phyloP scores from a whole-genome alignment of 53 echinoderm and acorn worm genomes.

The Astropecten irregularis region DNA sequence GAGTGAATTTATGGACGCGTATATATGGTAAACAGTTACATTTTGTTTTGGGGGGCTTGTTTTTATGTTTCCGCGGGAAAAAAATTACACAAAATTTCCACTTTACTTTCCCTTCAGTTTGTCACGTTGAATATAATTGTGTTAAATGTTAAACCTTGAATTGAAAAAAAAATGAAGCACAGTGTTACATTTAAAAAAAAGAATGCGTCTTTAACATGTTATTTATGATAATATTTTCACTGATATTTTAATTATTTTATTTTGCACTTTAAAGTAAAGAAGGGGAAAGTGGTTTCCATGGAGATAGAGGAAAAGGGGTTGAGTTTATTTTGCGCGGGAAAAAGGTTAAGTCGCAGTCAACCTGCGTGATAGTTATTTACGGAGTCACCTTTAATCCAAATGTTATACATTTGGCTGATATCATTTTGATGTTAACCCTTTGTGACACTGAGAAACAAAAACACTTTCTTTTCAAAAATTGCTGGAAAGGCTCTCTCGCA shows the following conservation, averaged over 20 bases:
- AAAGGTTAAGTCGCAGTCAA: too few species aligned
- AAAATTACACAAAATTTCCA: not conserved
- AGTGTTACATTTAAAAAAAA: not conserved
- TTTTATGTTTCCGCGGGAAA: not conserved
- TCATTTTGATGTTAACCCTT: too few species aligned
- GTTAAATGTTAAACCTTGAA: slow-evolving; percentile 21
- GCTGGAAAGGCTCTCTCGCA: too few species aligned
- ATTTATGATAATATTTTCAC: slow-evolving; percentile 32
- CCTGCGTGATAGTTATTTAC: too few species aligned
- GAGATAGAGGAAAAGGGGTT: too few species aligned
- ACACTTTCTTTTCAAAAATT: too few species aligned
- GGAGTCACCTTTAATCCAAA: too few species aligned
- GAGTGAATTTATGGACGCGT: not conserved
- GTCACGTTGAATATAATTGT: slow-evolving; percentile 5
- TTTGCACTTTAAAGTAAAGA: not conserved
- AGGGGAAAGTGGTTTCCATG: too few species aligned
- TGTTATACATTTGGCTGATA: too few species aligned
- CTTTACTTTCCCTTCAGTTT: not conserved
- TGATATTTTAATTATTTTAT: not conserved
- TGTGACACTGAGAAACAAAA: too few species aligned
- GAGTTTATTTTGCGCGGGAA: too few species aligned
- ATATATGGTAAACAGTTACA: not conserved
- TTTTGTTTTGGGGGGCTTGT: not conserved
- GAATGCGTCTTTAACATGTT: slow-evolving; percentile 1
- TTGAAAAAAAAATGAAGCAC: too few species aligned